Conservation (phyloP, 2,888 invertebrate genomes). For the Cephus pulcher region DNA sequence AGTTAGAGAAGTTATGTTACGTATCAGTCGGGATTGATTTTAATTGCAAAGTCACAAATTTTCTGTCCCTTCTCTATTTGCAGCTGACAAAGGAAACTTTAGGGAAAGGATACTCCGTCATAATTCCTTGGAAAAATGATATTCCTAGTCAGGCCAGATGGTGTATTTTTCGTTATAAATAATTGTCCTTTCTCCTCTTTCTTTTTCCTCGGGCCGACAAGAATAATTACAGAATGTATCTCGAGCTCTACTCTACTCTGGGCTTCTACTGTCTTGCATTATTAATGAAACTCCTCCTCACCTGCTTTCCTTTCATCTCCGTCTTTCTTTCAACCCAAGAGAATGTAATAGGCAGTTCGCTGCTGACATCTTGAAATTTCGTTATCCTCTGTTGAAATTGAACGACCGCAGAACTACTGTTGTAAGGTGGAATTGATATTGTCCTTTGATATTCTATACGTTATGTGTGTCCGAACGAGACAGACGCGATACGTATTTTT, state of each 20-base stretch:
- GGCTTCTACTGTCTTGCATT: slow-evolving; percentile 28
- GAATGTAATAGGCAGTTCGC: slow-evolving; percentile 12
- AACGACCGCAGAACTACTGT: not conserved
- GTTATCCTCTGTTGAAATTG: slow-evolving; percentile 26
- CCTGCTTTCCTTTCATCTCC: slow-evolving; percentile 17
- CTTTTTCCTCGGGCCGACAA: slow-evolving; percentile 15
- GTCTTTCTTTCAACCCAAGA: slow-evolving; percentile 7
- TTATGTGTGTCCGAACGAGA: not conserved
- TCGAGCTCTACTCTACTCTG: slow-evolving; percentile 2
- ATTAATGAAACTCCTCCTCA: slow-evolving; percentile 38
- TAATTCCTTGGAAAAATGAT: not conserved
- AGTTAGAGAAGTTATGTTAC: not conserved
- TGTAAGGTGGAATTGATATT: not conserved
- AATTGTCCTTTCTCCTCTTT: slow-evolving; percentile 13
- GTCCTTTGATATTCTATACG: not conserved
- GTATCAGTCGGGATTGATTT: not conserved
- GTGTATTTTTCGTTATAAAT: slow-evolving; percentile 14
- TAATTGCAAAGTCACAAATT: not conserved
- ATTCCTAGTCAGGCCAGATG: not conserved
- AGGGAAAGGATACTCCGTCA: not conserved
- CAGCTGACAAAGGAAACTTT: not conserved
- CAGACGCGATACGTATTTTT: not conserved
- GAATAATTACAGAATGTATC: slow-evolving; percentile 35
- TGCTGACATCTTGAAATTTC: slow-evolving; percentile 33
- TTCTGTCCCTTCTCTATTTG: not conserved